Conservation (phyloP, 1,140 invertebrate genomes). For the Manduca sexta region DNA sequence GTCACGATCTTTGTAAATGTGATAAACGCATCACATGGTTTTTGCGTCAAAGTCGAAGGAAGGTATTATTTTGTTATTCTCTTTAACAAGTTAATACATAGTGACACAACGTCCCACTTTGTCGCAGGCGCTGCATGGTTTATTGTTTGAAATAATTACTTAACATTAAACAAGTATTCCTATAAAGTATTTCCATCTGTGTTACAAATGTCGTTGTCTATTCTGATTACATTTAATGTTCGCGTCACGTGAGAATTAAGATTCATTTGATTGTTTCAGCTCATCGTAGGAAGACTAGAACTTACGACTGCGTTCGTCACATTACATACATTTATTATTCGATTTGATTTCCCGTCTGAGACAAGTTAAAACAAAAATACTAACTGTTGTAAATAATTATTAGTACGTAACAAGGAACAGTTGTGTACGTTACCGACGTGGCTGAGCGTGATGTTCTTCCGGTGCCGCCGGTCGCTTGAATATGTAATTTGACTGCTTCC, state of each 20-base stretch:
- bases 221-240: too few species aligned
- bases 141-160: background rate
- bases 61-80: conserved; percentile 19
- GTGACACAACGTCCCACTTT: background rate
- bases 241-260: too few species aligned
- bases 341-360: too few species aligned
- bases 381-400: too few species aligned
- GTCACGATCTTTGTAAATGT: conserved; percentile 46
- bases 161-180: conserved; percentile 16
- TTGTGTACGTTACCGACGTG: conserved; percentile 39
- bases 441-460: conserved; percentile 60
- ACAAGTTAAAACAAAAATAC: too few species aligned
- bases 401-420: background rate
- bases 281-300: too few species aligned
- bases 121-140: too few species aligned
- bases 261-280: too few species aligned
- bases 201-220: too few species aligned
- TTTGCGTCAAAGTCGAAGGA: conserved; percentile 28
- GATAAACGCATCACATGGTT: conserved; percentile 57
- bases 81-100: background rate
- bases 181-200: too few species aligned
- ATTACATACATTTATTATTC: too few species aligned
- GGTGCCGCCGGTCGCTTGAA: conserved; percentile 46
- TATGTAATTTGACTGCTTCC: conserved; percentile 60
- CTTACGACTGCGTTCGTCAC: too few species aligned